Evolutionary conservation across 2,888 invertebrate species (phyloP).

Genomic region (Branchellion lobata): DNA sequence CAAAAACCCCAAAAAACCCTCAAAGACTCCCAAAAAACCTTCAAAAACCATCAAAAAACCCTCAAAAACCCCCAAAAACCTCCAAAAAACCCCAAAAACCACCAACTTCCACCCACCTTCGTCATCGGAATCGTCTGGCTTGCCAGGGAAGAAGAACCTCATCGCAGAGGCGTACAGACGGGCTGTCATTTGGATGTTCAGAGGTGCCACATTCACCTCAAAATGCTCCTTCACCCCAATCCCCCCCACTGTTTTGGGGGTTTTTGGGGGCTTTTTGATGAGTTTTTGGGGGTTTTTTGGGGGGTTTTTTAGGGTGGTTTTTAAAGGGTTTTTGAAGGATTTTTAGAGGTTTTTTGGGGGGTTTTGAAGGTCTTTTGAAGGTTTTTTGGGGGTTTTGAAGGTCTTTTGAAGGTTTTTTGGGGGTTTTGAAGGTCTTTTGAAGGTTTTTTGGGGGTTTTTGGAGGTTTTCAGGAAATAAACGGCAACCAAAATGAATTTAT

Average conservation of each 20-base stretch:
- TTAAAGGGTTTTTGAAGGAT: too few relatives aligned
- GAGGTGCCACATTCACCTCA: constrained; percentile 94
- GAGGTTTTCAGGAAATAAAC: too few relatives aligned
- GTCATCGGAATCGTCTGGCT: constrained; percentile 50
- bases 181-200: constrained; percentile 80
- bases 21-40: too few relatives aligned
- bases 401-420: too few relatives aligned
- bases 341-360: too few relatives aligned
- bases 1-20: too few relatives aligned
- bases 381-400: too few relatives aligned
- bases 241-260: constrained; percentile 72
- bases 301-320: too few relatives aligned
- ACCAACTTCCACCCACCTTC: constrained; percentile 12
- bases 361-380: too few relatives aligned
- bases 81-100: not conserved
- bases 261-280: not conserved
- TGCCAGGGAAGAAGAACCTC: constrained; percentile 79
- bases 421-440: too few relatives aligned
- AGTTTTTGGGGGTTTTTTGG: not conserved
- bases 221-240: constrained; percentile 94
- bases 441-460: too few relatives aligned
- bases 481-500: too few relatives aligned
- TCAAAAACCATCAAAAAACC: not conserved
- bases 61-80: not conserved
- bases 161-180: constrained; percentile 96